Conservation (phyloP, 2,888 invertebrate genomes). For the Dryocosmus kuriphilus region DNA sequence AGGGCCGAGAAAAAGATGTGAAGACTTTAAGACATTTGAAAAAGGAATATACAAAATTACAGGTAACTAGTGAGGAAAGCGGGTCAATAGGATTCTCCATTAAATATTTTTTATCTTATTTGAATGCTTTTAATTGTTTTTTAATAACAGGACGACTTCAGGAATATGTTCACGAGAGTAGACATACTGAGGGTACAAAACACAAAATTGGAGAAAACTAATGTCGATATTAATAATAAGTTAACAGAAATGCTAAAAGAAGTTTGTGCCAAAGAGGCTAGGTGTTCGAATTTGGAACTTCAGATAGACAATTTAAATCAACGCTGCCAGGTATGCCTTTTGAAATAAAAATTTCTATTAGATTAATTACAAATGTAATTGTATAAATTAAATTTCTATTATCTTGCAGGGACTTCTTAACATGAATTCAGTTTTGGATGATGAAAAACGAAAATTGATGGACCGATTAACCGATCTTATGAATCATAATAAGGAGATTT, state of each 20-base stretch:
- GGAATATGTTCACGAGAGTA: constrained; percentile 90
- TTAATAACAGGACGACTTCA: constrained; percentile 85
- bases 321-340: constrained; percentile 84
- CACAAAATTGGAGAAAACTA: constrained; percentile 86
- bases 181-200: constrained; percentile 91
- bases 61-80: constrained; percentile 78
- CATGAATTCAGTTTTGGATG: constrained; percentile 92
- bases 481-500: constrained; percentile 94
- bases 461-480: constrained; percentile 94
- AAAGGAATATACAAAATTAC: constrained; percentile 92
- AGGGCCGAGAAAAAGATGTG: constrained; percentile 86
- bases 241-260: constrained; percentile 92
- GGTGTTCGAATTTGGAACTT: constrained; percentile 86
- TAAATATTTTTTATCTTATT: constrained; percentile 4
- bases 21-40: constrained; percentile 90
- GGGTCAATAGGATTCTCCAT: background rate
- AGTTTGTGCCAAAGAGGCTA: constrained; percentile 87
- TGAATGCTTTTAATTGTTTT: background rate
- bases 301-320: constrained; percentile 91
- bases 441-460: constrained; percentile 93
- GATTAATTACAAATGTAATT: background rate
- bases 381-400: background rate
- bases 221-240: constrained; percentile 88
- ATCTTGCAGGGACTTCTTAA: constrained; percentile 87
- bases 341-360: too few species aligned